phyloP scores from a whole-genome alignment of 2,888 invertebrate species.

The Pollenia amentaria region DNA sequence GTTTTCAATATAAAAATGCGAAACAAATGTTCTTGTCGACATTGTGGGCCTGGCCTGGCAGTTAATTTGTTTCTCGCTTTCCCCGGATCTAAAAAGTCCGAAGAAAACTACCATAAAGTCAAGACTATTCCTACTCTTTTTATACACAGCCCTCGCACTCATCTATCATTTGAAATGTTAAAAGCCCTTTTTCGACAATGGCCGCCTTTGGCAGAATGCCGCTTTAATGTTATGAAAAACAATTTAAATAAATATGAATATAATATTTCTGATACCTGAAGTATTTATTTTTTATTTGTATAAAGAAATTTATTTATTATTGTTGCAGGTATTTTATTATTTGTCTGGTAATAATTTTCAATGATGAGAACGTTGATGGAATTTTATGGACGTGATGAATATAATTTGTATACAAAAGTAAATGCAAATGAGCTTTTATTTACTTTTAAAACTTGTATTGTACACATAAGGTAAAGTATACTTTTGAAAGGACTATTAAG shows the following conservation, averaged over 20 bases:
- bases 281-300: constrained; percentile 34
- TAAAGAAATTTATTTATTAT: constrained; percentile 35
- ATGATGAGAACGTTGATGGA: background rate
- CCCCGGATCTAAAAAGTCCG: too few relatives aligned
- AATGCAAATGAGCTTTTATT: constrained; percentile 24
- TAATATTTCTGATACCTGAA: constrained; percentile 18
- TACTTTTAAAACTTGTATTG: constrained; percentile 11
- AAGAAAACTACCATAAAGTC: too few relatives aligned
- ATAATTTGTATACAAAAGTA: constrained; percentile 30
- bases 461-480: background rate
- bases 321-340: constrained; percentile 46
- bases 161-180: constrained; percentile 9
- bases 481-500: constrained; percentile 24
- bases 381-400: constrained; percentile 10
- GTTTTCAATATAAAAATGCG: too few relatives aligned
- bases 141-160: background rate
- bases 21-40: too few relatives aligned
- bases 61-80: too few relatives aligned
- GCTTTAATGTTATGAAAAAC: constrained; percentile 36
- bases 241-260: constrained; percentile 52
- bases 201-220: constrained; percentile 27
- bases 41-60: too few relatives aligned
- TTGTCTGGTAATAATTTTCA: constrained; percentile 11
- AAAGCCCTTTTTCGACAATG: constrained; percentile 1
- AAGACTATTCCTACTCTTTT: too few relatives aligned